Percentiles rank a stretch among this genome's conserved stretches.
phyloP scores from a whole-genome alignment of 1,140 invertebrate species.

The Monomorium pharaonis region DNA sequence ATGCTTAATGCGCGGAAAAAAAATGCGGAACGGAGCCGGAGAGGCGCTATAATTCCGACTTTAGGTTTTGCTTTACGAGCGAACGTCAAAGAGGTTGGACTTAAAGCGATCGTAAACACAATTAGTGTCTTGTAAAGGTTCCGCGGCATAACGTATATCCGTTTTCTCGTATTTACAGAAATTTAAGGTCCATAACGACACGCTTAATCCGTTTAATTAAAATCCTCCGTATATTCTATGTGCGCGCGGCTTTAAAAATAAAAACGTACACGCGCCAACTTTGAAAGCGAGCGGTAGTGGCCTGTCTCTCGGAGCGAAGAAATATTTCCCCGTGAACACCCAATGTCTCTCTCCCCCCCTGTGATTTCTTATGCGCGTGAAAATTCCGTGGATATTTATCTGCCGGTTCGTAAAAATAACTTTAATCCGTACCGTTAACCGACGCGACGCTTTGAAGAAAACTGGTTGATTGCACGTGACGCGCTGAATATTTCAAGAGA shows the following conservation, averaged over 20 bases:
- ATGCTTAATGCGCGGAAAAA: constrained; percentile 43
- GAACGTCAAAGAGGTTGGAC: constrained; percentile 59
- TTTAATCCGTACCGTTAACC: constrained; percentile 27
- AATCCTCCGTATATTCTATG: constrained; percentile 67
- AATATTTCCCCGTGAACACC: constrained; percentile 7
- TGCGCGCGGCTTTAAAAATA: constrained; percentile 57
- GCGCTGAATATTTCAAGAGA: constrained; percentile 13
- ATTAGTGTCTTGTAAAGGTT: constrained; percentile 76
- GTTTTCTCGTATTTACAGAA: constrained; percentile 75
- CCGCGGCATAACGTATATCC: constrained; percentile 45
- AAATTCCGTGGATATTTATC: constrained; percentile 32
- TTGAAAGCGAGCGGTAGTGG: background rate
- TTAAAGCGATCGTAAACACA: constrained; percentile 76
- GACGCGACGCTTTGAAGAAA: background rate
- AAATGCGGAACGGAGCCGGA: constrained; percentile 25
- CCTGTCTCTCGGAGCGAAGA: background rate
- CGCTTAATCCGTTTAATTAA: constrained; percentile 80
- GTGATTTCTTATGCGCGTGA: constrained; percentile 24
- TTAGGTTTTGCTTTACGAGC: constrained; percentile 57
- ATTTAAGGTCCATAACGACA: constrained; percentile 77
- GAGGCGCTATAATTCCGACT: constrained; percentile 24
- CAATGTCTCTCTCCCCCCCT: background rate
- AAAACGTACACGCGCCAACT: constrained; percentile 61
- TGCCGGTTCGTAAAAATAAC: constrained; percentile 27
- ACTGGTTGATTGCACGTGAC: constrained; percentile 12